Evolutionary conservation across 2,113 vertebrate genomes (phyloP).

Genomic region (Ctenodactylus gundi): DNA sequence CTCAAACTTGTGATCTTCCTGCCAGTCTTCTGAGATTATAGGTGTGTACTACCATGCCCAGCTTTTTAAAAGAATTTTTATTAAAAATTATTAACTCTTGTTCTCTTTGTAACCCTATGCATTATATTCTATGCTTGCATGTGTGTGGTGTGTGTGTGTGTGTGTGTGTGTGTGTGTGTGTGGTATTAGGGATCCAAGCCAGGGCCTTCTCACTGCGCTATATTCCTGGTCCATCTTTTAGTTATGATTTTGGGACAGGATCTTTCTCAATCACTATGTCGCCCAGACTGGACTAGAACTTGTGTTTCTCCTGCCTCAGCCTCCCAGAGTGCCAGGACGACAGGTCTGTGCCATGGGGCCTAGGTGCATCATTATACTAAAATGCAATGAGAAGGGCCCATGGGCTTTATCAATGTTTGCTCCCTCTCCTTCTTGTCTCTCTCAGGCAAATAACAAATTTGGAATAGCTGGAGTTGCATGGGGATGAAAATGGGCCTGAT

Average conservation of each 20-base stretch:
- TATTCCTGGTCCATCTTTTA: too few species aligned
- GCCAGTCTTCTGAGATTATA: background rate
- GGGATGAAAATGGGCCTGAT: background rate
- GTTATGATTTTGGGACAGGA: too few species aligned
- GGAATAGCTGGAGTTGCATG: background rate
- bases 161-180: too few species aligned
- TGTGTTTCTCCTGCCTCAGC: too few species aligned
- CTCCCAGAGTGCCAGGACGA: too few species aligned
- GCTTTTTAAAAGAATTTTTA: background rate
- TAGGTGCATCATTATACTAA: too few species aligned
- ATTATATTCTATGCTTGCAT: background rate
- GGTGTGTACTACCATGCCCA: background rate
- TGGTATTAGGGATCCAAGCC: too few species aligned
- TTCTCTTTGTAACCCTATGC: background rate
- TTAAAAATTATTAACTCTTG: background rate
- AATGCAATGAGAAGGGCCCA: background rate
- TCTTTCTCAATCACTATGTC: too few species aligned
- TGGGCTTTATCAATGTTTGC: background rate
- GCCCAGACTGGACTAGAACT: too few species aligned
- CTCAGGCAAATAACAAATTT: background rate
- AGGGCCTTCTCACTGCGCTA: too few species aligned
- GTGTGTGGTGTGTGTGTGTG: too few species aligned
- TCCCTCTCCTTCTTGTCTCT: background rate
- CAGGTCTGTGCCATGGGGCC: too few species aligned
- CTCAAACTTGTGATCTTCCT: background rate